Evolutionary conservation across 1,140 invertebrate species (phyloP).

Genomic region (Spodoptera frugiperda): DNA sequence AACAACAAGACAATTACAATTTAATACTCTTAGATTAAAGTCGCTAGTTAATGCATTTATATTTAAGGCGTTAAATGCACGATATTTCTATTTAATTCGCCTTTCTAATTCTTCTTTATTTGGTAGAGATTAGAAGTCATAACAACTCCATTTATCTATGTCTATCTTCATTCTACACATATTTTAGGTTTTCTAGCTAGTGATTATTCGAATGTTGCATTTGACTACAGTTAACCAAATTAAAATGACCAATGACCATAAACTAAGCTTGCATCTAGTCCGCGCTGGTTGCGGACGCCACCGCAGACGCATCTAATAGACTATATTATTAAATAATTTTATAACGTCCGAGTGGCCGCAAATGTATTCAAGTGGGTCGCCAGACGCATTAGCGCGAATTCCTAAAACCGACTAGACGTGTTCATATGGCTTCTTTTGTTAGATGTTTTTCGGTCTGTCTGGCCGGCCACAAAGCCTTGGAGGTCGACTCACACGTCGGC

Average conservation of each 20-base stretch:
- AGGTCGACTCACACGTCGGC: slow-evolving; percentile 43
- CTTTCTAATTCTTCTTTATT: no score
- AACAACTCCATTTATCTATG: neutral
- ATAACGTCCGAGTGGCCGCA: slow-evolving; percentile 51
- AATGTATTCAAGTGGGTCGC: slow-evolving; percentile 68
- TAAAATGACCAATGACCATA: slow-evolving; percentile 36
- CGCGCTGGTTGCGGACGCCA: slow-evolving; percentile 43
- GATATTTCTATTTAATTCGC: no score
- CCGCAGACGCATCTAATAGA: slow-evolving; percentile 47
- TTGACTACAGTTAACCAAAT: slow-evolving; percentile 25
- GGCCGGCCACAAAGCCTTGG: slow-evolving; percentile 51
- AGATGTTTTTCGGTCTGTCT: slow-evolving; percentile 54
- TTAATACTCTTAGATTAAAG: slow-evolving; percentile 1
- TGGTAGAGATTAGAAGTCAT: neutral
- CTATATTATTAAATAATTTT: slow-evolving; percentile 57
- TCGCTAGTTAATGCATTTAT: no score
- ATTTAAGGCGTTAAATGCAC: no score
- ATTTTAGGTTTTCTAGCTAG: neutral
- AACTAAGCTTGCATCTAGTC: slow-evolving; percentile 26
- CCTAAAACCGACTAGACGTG: slow-evolving; percentile 66
- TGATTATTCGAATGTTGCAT: neutral
- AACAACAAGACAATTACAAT: neutral
- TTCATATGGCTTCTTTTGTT: slow-evolving; percentile 67
- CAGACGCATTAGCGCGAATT: slow-evolving; percentile 74
- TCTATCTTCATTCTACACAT: neutral